Conservation (phyloP, 2,113 vertebrate genomes). For the Ageneiosus marmoratus region DNA sequence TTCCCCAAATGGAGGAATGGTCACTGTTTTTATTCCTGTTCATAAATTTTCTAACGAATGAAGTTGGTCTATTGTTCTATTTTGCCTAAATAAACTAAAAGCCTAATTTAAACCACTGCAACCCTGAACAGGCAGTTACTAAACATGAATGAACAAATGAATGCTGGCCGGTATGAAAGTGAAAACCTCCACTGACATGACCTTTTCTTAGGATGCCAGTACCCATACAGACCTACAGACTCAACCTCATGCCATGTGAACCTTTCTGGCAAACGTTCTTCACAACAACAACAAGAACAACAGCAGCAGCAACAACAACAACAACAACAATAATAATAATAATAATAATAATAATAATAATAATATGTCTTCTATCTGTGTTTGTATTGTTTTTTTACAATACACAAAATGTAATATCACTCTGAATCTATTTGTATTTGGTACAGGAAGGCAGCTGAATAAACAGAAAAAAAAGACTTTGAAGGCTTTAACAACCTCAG, state of each 20-base stretch:
- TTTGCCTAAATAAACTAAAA: background rate
- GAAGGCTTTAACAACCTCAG: background rate
- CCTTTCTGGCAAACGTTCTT: background rate
- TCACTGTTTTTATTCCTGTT: background rate
- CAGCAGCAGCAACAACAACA: too few relatives aligned
- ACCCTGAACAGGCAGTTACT: background rate
- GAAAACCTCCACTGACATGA: background rate
- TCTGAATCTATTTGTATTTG: background rate
- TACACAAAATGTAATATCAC: background rate
- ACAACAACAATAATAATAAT: background rate
- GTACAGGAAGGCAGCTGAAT: background rate
- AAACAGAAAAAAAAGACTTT: background rate
- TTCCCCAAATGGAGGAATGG: background rate
- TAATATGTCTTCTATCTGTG: background rate
- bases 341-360: background rate
- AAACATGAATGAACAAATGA: background rate
- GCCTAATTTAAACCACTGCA: background rate
- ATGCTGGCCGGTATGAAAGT: background rate
- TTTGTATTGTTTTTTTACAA: background rate
- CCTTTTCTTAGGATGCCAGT: background rate
- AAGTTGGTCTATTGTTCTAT: background rate
- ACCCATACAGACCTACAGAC: background rate
- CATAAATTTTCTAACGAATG: background rate
- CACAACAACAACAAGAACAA: background rate
- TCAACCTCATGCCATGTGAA: background rate